Base-by-base conservation (phyloP, 2,113 vertebrate species). In the Hydropotes inermis region DNA sequence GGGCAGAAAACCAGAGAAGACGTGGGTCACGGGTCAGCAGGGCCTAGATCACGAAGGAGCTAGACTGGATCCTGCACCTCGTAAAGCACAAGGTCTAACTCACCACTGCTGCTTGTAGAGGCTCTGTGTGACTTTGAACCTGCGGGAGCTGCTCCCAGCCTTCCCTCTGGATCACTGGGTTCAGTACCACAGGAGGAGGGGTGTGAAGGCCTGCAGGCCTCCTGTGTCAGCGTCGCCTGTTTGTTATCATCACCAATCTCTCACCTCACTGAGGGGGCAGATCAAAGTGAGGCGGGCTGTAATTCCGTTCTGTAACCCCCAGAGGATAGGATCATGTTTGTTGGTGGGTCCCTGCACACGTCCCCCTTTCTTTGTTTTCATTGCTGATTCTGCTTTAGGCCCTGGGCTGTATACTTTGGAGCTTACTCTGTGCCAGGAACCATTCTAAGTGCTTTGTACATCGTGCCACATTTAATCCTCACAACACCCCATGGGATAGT, bases 191-290 rank as follows among this genome's bases (percentile, higher is more conserved):
- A 28, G 9, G 13, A 60, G 33, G 36, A 83, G 13, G 74, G 39
- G 5, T 23, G 17, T 3, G 28, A 54, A 64, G 61, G 39, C 47
- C 74, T 30, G 27, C 12, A 36, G 54, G 45, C 19, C 28, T 45
- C 36, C 3, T 3, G 17, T 52, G 14, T 14, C n/a, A 67, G 13
- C 3, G 6, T 30, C 0, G 0, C 14, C 76, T 67, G 0, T 39
- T 70, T 54, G 17, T 50, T 4, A 30, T 14, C 47, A 39, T 23
- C 45, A 14, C 43, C 39, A 60, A 4, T 39, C n/a, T 11, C 47
- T 96, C 21, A 16, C 14, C 57, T 10, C 25, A 79, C 57, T 7
- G 15, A 2, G 8, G 25, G 70, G 57, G 55, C 14, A 8, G 36
- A 25, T 57, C 39, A 47, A 39, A 47, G 76, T 16, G 25, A 86